Percentiles rank a stretch among this genome's conserved stretches.
Evolutionary conservation across 2,888 invertebrate genomes (phyloP).

Genomic region (Aphrophora alni): DNA sequence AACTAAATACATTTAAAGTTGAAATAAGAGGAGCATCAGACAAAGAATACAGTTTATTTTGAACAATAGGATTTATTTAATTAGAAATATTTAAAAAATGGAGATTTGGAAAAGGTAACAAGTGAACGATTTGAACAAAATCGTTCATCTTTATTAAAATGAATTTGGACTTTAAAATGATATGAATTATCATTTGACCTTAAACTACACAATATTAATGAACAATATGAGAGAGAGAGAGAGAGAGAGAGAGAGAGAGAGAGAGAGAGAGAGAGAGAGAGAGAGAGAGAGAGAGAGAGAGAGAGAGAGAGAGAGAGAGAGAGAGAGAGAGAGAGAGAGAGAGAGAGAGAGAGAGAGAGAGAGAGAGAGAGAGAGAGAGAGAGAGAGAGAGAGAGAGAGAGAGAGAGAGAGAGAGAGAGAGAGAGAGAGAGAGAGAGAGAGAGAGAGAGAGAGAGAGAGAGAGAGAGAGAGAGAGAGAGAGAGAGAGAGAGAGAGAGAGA

Average conservation of each 20-base stretch:
- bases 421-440: neutral
- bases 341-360: neutral
- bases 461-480: neutral
- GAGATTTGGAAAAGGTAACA: too few relatives aligned
- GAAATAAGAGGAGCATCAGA: too few relatives aligned
- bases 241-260: slow-evolving; percentile 18
- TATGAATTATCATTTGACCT: too few relatives aligned
- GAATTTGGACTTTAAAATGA: too few relatives aligned
- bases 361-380: neutral
- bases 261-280: slow-evolving; percentile 18
- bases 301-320: neutral
- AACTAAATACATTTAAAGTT: too few relatives aligned
- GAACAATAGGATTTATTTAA: too few relatives aligned
- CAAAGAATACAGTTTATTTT: too few relatives aligned
- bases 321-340: neutral
- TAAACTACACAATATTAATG: too few relatives aligned
- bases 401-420: neutral
- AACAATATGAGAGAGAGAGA: slow-evolving; percentile 6
- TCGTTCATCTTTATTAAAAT: too few relatives aligned
- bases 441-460: neutral
- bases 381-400: neutral
- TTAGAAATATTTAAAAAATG: too few relatives aligned
- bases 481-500: slow-evolving; percentile 11
- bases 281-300: neutral
- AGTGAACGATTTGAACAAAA: too few relatives aligned